phyloP scores from a whole-genome alignment of 2,797 vertebrate genomes.

The Enteromius unitaeniatus region DNA sequence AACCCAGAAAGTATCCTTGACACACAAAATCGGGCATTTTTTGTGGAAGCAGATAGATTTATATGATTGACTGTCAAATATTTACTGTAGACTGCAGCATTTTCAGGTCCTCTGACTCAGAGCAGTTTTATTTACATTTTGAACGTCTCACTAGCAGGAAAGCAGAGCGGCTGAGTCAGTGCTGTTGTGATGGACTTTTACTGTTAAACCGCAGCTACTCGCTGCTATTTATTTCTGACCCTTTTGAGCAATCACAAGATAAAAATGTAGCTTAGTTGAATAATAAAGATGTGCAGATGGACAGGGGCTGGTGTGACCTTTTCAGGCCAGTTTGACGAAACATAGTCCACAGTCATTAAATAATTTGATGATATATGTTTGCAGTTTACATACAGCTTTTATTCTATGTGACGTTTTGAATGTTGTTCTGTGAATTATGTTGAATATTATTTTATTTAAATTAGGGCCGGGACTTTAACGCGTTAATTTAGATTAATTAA shows the following conservation, averaged over 20 bases:
- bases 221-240: constrained; percentile 10
- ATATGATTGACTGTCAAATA: not conserved
- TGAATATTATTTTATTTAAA: not conserved
- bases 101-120: constrained; percentile 30
- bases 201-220: not conserved
- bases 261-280: not conserved
- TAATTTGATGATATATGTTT: not conserved
- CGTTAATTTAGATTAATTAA: too few species aligned
- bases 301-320: not conserved
- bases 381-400: not conserved
- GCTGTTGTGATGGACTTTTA: constrained; percentile 5
- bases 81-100: constrained; percentile 10
- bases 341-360: not conserved
- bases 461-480: too few species aligned
- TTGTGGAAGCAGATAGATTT: constrained; percentile 5
- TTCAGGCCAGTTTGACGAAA: not conserved
- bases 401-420: not conserved
- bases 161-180: constrained; percentile 27
- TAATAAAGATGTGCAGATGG: not conserved
- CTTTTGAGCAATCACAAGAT: not conserved
- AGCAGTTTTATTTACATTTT: constrained; percentile 32
- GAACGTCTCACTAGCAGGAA: not conserved
- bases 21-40: not conserved
- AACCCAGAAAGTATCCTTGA: not conserved
- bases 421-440: not conserved